Evolutionary conservation across 1,140 invertebrate genomes (phyloP).

Genomic region (Hydropsyche tenuis): DNA sequence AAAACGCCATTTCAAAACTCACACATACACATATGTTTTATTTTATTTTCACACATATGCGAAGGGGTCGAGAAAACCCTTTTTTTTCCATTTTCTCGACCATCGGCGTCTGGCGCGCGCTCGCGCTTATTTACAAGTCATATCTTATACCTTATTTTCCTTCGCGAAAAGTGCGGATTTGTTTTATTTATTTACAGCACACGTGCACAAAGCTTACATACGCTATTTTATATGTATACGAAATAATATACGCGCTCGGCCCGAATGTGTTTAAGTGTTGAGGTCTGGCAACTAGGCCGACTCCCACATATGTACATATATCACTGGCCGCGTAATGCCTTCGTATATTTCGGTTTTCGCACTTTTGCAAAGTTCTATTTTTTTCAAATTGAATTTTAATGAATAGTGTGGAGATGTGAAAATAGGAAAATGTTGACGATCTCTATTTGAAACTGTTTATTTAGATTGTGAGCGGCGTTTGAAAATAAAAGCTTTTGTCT

Average conservation of each 20-base stretch:
- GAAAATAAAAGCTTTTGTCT: too few relatives aligned
- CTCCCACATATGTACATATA: conserved; percentile 15
- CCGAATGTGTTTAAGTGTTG: not conserved
- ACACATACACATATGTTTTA: too few relatives aligned
- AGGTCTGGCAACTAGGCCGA: conserved; percentile 8
- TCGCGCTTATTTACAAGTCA: conserved; percentile 33
- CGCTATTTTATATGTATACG: not conserved
- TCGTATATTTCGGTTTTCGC: conserved; percentile 7
- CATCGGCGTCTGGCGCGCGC: conserved; percentile 4
- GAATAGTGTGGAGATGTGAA: too few relatives aligned
- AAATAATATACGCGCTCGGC: not conserved
- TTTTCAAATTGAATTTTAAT: too few relatives aligned
- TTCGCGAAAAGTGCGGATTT: conserved; percentile 27
- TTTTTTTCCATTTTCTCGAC: conserved; percentile 4
- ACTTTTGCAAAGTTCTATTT: not conserved
- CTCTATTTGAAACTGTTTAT: too few relatives aligned
- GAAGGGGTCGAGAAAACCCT: not conserved
- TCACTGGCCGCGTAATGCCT: not conserved
- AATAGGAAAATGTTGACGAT: too few relatives aligned
- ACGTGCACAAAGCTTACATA: too few relatives aligned
- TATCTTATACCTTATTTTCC: conserved; percentile 31
- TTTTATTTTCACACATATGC: too few relatives aligned
- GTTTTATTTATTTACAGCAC: conserved; percentile 30
- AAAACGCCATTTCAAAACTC: too few relatives aligned
- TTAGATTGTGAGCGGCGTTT: too few relatives aligned